Conservation (phyloP, 2,797 vertebrate species). For the Oryzias dopingdopingensis region DNA sequence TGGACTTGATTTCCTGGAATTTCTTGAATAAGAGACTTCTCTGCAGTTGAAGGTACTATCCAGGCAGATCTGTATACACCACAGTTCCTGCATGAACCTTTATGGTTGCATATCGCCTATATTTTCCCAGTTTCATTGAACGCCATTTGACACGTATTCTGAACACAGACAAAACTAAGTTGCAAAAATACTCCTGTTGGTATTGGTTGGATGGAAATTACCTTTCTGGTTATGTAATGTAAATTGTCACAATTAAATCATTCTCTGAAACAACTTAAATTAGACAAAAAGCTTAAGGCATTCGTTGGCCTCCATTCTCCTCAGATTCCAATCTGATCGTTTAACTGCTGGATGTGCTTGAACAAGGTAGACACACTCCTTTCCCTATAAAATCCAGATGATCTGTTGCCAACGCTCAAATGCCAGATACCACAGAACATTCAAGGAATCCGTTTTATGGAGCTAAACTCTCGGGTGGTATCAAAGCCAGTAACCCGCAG, state of each 20-base stretch:
- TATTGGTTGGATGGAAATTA: too few species aligned
- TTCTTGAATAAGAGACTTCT: constrained; percentile 25
- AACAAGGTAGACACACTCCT: not conserved
- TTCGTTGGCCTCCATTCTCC: not conserved
- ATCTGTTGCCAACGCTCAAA: not conserved
- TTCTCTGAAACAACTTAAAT: too few species aligned
- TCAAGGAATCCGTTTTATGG: not conserved
- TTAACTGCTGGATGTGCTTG: not conserved
- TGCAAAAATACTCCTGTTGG: too few species aligned
- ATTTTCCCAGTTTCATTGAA: too few species aligned
- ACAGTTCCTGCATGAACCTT: constrained; percentile 8
- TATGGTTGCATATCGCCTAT: too few species aligned
- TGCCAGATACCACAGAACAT: constrained; percentile 7
- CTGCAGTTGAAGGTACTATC: constrained; percentile 12
- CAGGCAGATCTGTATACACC: constrained; percentile 27
- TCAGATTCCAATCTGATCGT: not conserved
- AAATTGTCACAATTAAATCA: too few species aligned
- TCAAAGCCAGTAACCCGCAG: not conserved
- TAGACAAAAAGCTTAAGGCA: not conserved
- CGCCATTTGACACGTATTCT: too few species aligned
- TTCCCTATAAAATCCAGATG: constrained; percentile 14
- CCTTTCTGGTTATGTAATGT: too few species aligned
- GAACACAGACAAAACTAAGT: too few species aligned
- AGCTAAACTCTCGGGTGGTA: not conserved
- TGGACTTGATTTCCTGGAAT: constrained; percentile 63